phyloP scores from a whole-genome alignment of 1,140 invertebrate genomes.

The Tribolium madens region DNA sequence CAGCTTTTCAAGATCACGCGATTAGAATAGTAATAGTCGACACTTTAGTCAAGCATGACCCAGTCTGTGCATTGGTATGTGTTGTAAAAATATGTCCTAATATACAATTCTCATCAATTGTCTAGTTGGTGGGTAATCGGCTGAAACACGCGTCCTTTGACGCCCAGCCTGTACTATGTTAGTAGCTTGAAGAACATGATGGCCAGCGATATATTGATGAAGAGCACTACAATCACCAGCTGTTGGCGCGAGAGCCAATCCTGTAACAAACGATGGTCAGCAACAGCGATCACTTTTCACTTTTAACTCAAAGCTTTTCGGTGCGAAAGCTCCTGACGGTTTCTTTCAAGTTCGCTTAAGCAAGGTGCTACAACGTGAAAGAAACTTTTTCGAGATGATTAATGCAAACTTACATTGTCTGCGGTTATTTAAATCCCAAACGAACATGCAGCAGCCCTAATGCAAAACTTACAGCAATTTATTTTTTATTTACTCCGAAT shows the following conservation, averaged over 20 bases:
- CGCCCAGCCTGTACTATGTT: conserved; percentile 76
- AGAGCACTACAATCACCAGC: conserved; percentile 93
- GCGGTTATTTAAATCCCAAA: too few relatives aligned
- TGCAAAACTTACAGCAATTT: not conserved
- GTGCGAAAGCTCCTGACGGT: conserved; percentile 18
- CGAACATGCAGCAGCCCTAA: too few relatives aligned
- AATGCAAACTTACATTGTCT: too few relatives aligned
- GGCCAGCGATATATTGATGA: conserved; percentile 96
- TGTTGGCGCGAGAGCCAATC: conserved; percentile 98
- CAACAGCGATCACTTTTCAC: not conserved
- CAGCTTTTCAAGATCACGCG: conserved; percentile 54
- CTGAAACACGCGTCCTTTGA: conserved; percentile 54
- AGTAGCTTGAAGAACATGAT: conserved; percentile 97
- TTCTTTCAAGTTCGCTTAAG: not conserved
- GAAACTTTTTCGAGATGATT: conserved; percentile 6
- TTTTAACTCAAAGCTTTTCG: not conserved
- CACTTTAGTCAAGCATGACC: conserved; percentile 38
- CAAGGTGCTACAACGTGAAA: conserved; percentile 9
- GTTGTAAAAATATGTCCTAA: conserved; percentile 47
- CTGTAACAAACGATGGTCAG: conserved; percentile 71
- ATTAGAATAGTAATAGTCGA: conserved; percentile 39
- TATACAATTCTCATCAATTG: conserved; percentile 46
- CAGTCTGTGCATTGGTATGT: conserved; percentile 33
- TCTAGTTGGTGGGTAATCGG: conserved; percentile 41
- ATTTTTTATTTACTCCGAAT: too few relatives aligned